Percentiles rank a stretch among this genome's conserved stretches.
These are phyloP conservation scores for Panzeria rudis DNA, from an alignment of 2,888 invertebrate species.

Conservation along the genomic window DNA sequence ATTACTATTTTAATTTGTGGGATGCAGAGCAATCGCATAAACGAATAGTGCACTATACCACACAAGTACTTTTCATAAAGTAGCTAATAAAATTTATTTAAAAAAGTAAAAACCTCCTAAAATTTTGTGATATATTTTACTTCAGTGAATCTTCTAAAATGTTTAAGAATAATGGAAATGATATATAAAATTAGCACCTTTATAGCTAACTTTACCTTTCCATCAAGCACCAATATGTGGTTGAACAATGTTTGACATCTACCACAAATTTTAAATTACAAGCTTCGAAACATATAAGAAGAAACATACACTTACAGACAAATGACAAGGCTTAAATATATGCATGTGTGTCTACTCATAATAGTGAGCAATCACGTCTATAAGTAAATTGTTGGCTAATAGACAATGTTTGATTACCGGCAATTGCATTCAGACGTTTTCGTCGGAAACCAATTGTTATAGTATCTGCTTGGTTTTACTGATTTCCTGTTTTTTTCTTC, in stretches of 20 bases:
- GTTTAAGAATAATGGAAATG: too few relatives aligned
- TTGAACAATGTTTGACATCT: neutral
- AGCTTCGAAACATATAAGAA: neutral
- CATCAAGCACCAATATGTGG: neutral
- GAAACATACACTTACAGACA: neutral
- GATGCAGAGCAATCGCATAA: too few relatives aligned
- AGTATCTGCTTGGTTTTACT: conserved; percentile 57
- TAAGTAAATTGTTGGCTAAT: conserved; percentile 44
- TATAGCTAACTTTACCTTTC: neutral
- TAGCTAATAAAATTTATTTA: too few relatives aligned
- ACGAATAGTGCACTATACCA: too few relatives aligned
- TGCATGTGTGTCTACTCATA: neutral
- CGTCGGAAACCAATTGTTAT: conserved; percentile 67
- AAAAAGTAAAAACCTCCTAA: too few relatives aligned
- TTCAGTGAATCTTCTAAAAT: too few relatives aligned
- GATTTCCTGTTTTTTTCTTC: conserved; percentile 36
- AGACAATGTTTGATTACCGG: conserved; percentile 67
- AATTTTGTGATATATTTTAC: too few relatives aligned
- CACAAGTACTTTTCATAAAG: too few relatives aligned
- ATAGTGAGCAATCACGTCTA: conserved; percentile 8
- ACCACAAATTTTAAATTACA: neutral
- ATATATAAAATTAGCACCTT: too few relatives aligned
- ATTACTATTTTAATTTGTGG: too few relatives aligned
- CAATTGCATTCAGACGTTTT: conserved; percentile 66
- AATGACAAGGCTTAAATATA: neutral